These are phyloP conservation scores for Sapajus apella DNA, from an alignment of 2,113 vertebrate genomes.

Conservation along the genomic window DNA sequence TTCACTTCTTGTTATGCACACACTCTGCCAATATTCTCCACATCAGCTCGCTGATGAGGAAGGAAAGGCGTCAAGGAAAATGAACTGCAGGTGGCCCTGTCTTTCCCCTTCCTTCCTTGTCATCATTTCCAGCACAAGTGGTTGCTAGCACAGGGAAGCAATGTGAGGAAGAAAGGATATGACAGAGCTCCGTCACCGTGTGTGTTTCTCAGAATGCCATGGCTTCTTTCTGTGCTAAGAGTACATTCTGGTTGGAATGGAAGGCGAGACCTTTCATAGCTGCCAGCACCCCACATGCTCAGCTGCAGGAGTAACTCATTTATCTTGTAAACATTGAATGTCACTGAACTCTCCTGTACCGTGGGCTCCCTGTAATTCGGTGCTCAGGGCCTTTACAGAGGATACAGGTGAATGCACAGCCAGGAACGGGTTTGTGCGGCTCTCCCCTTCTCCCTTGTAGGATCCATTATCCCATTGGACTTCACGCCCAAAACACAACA, in stretches of 20 bases:
- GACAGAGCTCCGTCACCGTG: not conserved
- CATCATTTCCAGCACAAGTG: not conserved
- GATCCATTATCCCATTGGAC: not conserved
- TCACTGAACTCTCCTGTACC: fast-evolving
- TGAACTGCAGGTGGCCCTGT: not conserved
- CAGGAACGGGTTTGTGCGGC: not conserved
- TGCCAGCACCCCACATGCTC: fast-evolving
- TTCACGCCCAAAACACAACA: not conserved
- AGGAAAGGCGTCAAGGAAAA: not conserved
- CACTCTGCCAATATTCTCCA: not conserved
- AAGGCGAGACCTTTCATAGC: not conserved
- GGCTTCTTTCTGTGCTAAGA: not conserved
- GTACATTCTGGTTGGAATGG: not conserved
- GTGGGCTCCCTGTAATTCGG: not conserved
- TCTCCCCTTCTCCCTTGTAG: fast-evolving
- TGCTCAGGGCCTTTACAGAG: not conserved
- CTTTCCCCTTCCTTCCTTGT: not conserved
- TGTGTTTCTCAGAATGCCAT: not conserved
- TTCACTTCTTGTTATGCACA: not conserved
- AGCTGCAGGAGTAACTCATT: not conserved
- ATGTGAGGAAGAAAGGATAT: not conserved
- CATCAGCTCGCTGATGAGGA: not conserved
- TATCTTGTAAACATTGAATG: no score
- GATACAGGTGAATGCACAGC: not conserved
- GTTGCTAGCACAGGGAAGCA: not conserved